Base-by-base conservation (phyloP, 2,113 vertebrate genomes). In the Promerops cafer region DNA sequence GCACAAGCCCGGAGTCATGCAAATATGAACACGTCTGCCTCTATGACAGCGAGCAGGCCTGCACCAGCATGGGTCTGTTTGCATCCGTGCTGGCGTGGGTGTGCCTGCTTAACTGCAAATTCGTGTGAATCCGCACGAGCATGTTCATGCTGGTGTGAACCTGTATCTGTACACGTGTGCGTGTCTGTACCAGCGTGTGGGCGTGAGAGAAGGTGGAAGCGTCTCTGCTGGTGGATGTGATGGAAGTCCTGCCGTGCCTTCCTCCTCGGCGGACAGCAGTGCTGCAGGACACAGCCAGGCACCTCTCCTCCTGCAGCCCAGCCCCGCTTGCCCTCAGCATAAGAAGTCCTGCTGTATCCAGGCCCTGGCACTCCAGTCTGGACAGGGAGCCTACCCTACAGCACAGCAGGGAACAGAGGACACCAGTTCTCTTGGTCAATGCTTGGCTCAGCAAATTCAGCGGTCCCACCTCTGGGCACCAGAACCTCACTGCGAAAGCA, bases 241-340 rank as follows among this genome's bases (percentile, higher is more conserved):
- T 5, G 1, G 27, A 39, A 26, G 23, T 4, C 66, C 79, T 26
- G 66, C 75, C 0, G 0, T 33, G 44, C 21, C 11, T 27, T 23
- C 30, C 16, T 50, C 27, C n/a, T 64, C 0, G 0, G 39, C 0
- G 0, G 59, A 81, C 39, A 10, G 57, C 42, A 40, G 59, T 2
- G 3, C 59, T 21, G 56, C 8, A 6, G 68, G 64, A 81, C 44
- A 6, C 1, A 11, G 42, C 11, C 66, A 16, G 49, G 31, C 45
- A 30, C 40, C 37, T 35, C 35, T 65, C 49, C 37, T 1, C 5
- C 37, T 11, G 56, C 57, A 74, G 47, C n/a, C 44, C 11, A 1
- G 45, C n/a, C 16, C 45, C 21, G 30, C 74, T 6, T 3, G 35
- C 45, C 33, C 39, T 31, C 80, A 17, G 64, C 3, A 10, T 0